Evolutionary conservation across 2,113 vertebrate genomes (phyloP).

Genomic region (Calyptommatus sinebrachiatus): DNA sequence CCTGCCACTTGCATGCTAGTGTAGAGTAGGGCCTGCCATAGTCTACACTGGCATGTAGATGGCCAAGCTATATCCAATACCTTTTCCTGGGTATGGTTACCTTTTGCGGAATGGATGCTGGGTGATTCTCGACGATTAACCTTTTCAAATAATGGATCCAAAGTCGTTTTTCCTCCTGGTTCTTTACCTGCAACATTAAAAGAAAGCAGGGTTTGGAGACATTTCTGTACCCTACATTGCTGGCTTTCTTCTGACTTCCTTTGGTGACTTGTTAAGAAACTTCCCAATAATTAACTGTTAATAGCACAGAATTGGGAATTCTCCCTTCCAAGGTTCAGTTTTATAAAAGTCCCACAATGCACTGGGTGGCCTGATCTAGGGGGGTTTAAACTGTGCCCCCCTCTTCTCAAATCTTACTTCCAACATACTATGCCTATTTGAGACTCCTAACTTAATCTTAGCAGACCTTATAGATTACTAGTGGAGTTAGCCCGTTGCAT

Average conservation of each 20-base stretch:
- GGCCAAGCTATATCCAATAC: no score
- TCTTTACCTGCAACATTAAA: conserved; percentile 75
- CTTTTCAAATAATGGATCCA: conserved; percentile 91
- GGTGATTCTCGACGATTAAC: conserved; percentile 88
- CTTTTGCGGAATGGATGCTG: conserved; percentile 86
- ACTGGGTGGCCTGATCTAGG: neutral
- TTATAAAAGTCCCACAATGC: neutral
- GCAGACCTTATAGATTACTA: no score
- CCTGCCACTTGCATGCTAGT: no score
- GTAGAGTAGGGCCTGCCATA: no score
- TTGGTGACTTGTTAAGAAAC: neutral
- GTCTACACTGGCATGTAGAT: no score
- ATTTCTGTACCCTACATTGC: neutral
- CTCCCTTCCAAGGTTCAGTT: neutral
- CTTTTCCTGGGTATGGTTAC: conserved; percentile 49
- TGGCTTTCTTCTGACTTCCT: no score
- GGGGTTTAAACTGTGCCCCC: no score
- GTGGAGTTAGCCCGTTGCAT: no score
- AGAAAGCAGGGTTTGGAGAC: neutral
- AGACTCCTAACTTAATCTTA: no score
- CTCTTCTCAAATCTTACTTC: no score
- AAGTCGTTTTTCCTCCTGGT: conserved; percentile 88
- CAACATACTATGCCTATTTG: no score
- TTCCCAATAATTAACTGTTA: neutral
- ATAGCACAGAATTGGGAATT: neutral